Percentiles rank a stretch among this genome's conserved stretches.
Conservation (phyloP, 2,797 vertebrate genomes). For the Cirrhinus molitorella region DNA sequence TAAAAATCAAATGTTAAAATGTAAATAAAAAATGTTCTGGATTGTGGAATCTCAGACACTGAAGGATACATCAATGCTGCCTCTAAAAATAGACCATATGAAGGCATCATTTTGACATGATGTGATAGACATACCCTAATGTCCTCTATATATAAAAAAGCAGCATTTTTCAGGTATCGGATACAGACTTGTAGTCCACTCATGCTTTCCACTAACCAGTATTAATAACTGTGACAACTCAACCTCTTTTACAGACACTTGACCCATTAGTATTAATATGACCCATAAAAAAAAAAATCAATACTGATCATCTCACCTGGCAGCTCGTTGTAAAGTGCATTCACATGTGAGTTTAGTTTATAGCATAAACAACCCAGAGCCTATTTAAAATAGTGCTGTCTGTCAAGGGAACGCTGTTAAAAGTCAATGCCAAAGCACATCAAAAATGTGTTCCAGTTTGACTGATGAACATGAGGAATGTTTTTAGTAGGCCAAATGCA, state of each 20-base stretch:
- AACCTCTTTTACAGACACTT: background rate
- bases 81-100: too few relatives aligned
- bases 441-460: slow-evolving; percentile 63
- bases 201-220: background rate
- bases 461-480: slow-evolving; percentile 54
- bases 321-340: background rate
- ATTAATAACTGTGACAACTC: background rate
- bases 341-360: background rate
- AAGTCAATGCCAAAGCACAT: slow-evolving; percentile 56
- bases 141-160: too few relatives aligned
- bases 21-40: too few relatives aligned
- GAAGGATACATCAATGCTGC: too few relatives aligned
- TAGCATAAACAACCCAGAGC: slow-evolving; percentile 30
- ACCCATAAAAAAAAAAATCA: background rate
- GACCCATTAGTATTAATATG: background rate
- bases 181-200: background rate
- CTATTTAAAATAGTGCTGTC: slow-evolving; percentile 43
- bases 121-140: too few relatives aligned
- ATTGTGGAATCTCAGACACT: too few relatives aligned
- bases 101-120: too few relatives aligned
- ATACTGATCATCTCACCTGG: background rate
- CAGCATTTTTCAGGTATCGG: background rate
- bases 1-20: background rate
- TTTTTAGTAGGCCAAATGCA: slow-evolving; percentile 69
- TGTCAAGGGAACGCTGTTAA: slow-evolving; percentile 41